These are phyloP conservation scores for Drosophila micromelanica DNA, from an alignment of 1,140 invertebrate genomes.

Conservation along the genomic window DNA sequence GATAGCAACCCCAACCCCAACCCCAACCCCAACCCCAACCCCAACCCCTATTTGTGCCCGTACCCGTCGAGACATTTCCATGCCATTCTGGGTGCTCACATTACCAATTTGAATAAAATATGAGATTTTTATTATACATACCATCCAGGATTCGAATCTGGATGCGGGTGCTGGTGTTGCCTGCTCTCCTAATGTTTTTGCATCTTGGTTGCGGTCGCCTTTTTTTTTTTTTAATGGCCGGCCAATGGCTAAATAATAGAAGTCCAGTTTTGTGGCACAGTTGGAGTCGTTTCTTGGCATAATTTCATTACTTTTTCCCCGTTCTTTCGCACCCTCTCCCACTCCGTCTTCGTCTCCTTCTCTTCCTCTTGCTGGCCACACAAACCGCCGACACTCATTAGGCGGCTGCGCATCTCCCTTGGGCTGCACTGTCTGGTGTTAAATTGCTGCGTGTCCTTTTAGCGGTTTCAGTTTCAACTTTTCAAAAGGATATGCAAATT, in stretches of 20 bases:
- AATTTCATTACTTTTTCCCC: constrained; percentile 72
- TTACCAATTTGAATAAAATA: constrained; percentile 84
- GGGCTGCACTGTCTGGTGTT: constrained; percentile 39
- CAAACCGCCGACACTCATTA: constrained; percentile 76
- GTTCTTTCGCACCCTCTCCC: not conserved
- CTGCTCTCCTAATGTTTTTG: too few species aligned
- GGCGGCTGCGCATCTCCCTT: constrained; percentile 44
- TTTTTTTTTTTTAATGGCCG: constrained; percentile 58
- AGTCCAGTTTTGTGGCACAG: constrained; percentile 46
- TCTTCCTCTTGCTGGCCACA: constrained; percentile 19
- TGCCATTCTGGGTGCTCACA: constrained; percentile 51
- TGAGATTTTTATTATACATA: constrained; percentile 78
- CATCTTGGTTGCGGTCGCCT: not conserved
- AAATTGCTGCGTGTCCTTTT: constrained; percentile 19
- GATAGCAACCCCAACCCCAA: not conserved
- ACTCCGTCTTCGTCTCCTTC: too few species aligned
- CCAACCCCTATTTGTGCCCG: too few species aligned
- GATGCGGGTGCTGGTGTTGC: not conserved
- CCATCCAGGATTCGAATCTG: not conserved
- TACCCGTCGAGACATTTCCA: constrained; percentile 2
- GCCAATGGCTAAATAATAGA: constrained; percentile 73
- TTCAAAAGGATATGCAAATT: constrained; percentile 17
- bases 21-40: too few species aligned
- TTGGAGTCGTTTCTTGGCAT: constrained; percentile 50
- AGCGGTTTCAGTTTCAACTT: constrained; percentile 25